Evolutionary conservation across 2,888 invertebrate species (phyloP).

Genomic region (Watsonalla binaria): DNA sequence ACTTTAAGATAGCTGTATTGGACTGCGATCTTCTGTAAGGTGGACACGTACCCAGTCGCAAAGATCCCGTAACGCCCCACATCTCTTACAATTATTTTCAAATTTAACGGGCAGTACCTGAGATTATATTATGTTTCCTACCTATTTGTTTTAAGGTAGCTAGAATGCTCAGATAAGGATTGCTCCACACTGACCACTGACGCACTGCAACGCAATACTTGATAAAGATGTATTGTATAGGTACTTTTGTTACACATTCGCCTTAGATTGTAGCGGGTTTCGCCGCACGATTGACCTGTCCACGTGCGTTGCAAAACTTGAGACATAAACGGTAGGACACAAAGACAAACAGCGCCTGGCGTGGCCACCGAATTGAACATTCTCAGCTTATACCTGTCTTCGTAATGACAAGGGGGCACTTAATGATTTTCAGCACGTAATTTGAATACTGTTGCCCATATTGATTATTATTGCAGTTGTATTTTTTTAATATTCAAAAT

Average conservation of each 20-base stretch:
- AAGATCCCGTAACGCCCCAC: no score
- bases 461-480: no score
- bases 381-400: not conserved
- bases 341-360: constrained; percentile 6
- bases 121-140: no score
- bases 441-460: no score
- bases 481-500: no score
- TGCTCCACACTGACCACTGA: constrained; percentile 16
- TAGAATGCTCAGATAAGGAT: constrained; percentile 6
- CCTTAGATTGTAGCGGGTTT: constrained; percentile 10
- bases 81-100: no score
- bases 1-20: no score
- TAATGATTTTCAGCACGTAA: no score
- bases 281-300: constrained; percentile 58
- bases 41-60: no score
- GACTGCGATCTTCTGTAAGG: no score
- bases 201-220: constrained; percentile 19
- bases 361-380: not conserved
- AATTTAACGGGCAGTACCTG: no score
- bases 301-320: constrained; percentile 45
- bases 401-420: not conserved
- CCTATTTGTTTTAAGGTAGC: no score
- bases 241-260: constrained; percentile 22
- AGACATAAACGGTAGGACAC: constrained; percentile 24
- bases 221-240: constrained; percentile 29